phyloP scores from a whole-genome alignment of 2,888 invertebrate genomes.

The Philhelius pedissequus region DNA sequence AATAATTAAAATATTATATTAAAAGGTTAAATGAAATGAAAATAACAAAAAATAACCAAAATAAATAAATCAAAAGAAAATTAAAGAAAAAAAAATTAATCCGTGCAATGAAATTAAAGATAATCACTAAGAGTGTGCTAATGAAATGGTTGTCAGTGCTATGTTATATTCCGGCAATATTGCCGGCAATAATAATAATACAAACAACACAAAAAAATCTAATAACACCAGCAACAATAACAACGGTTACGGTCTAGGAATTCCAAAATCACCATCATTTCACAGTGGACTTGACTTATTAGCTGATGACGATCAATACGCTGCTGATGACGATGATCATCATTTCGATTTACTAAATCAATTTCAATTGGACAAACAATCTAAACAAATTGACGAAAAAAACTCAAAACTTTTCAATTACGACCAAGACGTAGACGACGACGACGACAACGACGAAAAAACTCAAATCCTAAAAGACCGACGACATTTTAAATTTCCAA shows the following conservation, averaged over 20 bases:
- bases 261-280: constrained; percentile 93
- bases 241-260: constrained; percentile 81
- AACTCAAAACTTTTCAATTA: constrained; percentile 29
- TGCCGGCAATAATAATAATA: constrained; percentile 72
- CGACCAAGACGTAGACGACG: constrained; percentile 2
- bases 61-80: constrained; percentile 10
- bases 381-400: constrained; percentile 12
- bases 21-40: constrained; percentile 15
- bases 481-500: constrained; percentile 62
- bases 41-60: constrained; percentile 23
- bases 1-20: not conserved
- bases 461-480: constrained; percentile 19
- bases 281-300: constrained; percentile 91
- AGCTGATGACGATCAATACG: constrained; percentile 81
- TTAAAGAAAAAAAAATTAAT: constrained; percentile 26
- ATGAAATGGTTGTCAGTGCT: constrained; percentile 79
- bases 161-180: constrained; percentile 79
- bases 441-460: constrained; percentile 5
- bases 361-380: constrained; percentile 30
- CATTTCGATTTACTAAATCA: constrained; percentile 45
- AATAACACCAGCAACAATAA: constrained; percentile 78
- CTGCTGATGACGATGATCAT: constrained; percentile 71
- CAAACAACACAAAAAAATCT: constrained; percentile 55
- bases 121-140: constrained; percentile 73
- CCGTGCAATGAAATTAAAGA: constrained; percentile 71